Evolutionary conservation across 2,797 vertebrate genomes (phyloP).

Genomic region (Leontocebus nigricollis): DNA sequence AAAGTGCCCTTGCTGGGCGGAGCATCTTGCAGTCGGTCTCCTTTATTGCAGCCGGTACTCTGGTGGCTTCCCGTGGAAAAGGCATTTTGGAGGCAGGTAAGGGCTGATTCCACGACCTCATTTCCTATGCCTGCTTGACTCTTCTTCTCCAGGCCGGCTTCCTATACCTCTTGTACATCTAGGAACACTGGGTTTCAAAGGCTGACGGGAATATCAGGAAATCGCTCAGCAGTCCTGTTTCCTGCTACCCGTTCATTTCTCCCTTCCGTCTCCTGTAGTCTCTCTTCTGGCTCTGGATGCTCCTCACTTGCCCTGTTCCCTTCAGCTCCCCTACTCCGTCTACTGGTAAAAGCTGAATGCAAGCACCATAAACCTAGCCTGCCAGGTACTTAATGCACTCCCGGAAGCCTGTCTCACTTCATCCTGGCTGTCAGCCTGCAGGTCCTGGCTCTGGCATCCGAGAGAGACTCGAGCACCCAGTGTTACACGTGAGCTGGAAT

Average conservation of each 20-base stretch:
- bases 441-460: constrained; percentile 94
- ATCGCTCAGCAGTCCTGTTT: not conserved
- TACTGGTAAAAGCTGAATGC: constrained; percentile 15
- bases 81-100: constrained; percentile 97
- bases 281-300: not conserved
- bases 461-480: constrained; percentile 90
- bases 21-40: not conserved
- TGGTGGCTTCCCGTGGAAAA: constrained; percentile 96
- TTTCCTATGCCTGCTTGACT: not conserved
- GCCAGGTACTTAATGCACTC: not conserved
- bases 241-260: not conserved
- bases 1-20: not conserved
- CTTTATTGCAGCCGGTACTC: constrained; percentile 89
- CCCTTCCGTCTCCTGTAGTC: not conserved
- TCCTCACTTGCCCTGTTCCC: not conserved
- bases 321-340: not conserved
- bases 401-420: not conserved
- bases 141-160: not conserved
- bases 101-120: not conserved
- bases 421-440: constrained; percentile 85
- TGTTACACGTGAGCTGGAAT: constrained; percentile 98
- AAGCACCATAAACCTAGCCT: not conserved
- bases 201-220: not conserved
- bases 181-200: not conserved
- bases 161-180: not conserved